phyloP scores from a whole-genome alignment of 2,888 invertebrate genomes.

The Piscicola geometra region DNA sequence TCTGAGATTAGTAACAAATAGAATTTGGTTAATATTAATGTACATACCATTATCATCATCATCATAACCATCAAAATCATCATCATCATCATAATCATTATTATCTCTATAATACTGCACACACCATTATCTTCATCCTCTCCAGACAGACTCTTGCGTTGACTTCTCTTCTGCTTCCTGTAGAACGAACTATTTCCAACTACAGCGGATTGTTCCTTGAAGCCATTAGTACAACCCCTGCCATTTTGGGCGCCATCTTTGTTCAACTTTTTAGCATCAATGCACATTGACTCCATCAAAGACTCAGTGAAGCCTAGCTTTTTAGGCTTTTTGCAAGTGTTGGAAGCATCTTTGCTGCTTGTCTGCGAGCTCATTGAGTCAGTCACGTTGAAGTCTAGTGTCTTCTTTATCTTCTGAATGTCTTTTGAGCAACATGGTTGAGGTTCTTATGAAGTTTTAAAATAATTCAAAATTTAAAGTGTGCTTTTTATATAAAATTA shows the following conservation, averaged over 20 bases:
- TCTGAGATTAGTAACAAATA: too few relatives aligned
- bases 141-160: not conserved
- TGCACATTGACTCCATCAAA: not conserved
- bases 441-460: not conserved
- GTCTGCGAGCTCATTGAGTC: too few relatives aligned
- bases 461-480: not conserved
- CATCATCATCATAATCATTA: too few relatives aligned
- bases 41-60: not conserved
- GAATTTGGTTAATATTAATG: not conserved
- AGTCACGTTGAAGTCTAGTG: not conserved
- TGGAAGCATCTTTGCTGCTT: not conserved
- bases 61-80: too few relatives aligned
- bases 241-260: not conserved
- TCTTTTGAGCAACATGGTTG: conserved; percentile 18
- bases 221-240: not conserved
- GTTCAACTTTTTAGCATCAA: not conserved
- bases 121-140: conserved; percentile 1
- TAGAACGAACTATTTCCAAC: not conserved
- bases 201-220: not conserved
- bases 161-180: not conserved
- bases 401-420: conserved; percentile 3
- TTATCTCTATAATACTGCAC: too few relatives aligned
- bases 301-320: conserved; percentile 3
- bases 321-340: not conserved
- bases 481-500: too few relatives aligned